Conservation (phyloP, 1,140 invertebrate genomes). For the Cotesia chilonis region DNA sequence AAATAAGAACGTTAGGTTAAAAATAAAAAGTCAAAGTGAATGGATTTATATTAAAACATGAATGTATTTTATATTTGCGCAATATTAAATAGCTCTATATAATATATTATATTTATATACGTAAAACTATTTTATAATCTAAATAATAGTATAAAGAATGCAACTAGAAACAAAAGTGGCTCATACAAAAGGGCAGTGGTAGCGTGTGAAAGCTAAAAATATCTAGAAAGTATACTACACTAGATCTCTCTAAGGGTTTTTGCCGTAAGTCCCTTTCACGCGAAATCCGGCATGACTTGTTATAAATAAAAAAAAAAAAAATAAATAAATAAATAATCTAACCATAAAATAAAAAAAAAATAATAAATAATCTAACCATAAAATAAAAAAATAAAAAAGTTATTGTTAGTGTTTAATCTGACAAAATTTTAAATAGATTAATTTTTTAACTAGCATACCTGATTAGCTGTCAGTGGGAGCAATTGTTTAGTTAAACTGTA, state of each 20-base stretch:
- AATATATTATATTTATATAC: neutral
- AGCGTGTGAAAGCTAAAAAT: conserved; percentile 26
- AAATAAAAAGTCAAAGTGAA: conserved; percentile 1
- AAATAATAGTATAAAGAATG: conserved; percentile 1
- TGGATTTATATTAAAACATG: neutral
- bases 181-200: conserved; percentile 4
- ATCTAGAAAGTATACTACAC: conserved; percentile 2
- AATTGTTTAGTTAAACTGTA: conserved; percentile 9
- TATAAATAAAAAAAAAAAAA: neutral
- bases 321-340: neutral
- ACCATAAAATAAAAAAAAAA: neutral
- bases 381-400: no score
- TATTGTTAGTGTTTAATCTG: no score
- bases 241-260: conserved; percentile 13
- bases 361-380: neutral
- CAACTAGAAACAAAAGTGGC: neutral
- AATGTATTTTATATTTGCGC: no score
- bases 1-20: neutral
- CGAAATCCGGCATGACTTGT: conserved; percentile 11
- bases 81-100: no score
- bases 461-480: conserved; percentile 1
- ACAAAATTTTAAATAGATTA: neutral
- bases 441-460: conserved; percentile 26
- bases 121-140: neutral
- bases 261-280: conserved; percentile 3